A percentile compares a stretch with the other conserved stretches of the same genome.
Evolutionary conservation across 1,140 invertebrate genomes (phyloP).

Genomic region (Orussus abietinus): DNA sequence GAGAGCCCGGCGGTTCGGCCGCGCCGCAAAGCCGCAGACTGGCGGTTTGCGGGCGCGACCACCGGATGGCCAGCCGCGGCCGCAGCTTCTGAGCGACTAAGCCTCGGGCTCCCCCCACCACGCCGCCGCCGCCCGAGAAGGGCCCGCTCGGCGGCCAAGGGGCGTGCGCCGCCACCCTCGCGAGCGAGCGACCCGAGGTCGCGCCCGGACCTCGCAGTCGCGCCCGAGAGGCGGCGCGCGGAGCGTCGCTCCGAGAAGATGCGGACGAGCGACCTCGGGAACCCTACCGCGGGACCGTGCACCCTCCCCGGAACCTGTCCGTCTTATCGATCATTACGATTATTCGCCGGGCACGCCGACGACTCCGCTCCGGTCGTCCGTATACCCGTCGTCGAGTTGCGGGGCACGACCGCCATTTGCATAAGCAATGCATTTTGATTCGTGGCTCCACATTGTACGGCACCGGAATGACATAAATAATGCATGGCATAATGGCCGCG

Average conservation of each 20-base stretch:
- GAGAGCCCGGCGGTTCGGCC: constrained; percentile 26
- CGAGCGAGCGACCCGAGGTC: too few species aligned
- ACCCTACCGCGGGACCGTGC: constrained; percentile 29
- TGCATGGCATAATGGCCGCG: constrained; percentile 47
- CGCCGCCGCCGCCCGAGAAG: neutral
- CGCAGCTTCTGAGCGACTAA: constrained; percentile 27
- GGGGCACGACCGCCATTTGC: constrained; percentile 44
- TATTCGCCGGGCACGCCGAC: constrained; percentile 35
- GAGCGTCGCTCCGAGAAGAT: constrained; percentile 16
- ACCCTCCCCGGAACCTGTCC: constrained; percentile 23
- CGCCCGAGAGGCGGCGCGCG: too few species aligned
- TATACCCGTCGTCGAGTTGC: constrained; percentile 11
- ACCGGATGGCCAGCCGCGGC: constrained; percentile 27
- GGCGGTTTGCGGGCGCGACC: constrained; percentile 30
- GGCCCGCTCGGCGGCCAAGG: constrained; percentile 2
- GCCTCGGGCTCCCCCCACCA: neutral
- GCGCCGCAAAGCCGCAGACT: constrained; percentile 32
- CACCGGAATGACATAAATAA: constrained; percentile 48
- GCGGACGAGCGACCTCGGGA: constrained; percentile 21
- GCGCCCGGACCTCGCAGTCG: too few species aligned
- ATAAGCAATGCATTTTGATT: constrained; percentile 55
- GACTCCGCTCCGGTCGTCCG: constrained; percentile 18
- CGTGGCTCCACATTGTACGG: constrained; percentile 36
- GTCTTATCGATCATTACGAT: constrained; percentile 47
- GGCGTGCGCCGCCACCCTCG: constrained; percentile 19